Base-by-base conservation (phyloP, 2,888 invertebrate species). In the Euplexia lucipara region DNA sequence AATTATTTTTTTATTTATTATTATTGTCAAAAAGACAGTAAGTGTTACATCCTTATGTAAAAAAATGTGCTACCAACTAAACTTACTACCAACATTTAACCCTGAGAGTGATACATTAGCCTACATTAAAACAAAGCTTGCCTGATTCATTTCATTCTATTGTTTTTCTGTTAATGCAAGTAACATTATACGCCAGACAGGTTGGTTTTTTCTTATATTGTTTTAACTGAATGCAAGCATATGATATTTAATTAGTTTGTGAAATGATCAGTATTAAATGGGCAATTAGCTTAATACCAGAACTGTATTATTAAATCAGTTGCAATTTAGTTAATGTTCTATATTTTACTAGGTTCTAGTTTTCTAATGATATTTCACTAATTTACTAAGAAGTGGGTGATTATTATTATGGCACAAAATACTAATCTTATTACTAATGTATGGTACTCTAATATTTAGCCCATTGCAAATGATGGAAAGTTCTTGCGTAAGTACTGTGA, bases 91-190 rank as follows among this genome's bases (percentile, higher is more conserved):
- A 64, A 68, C 37, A 35, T 41, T 20, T 44, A 62, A 65, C 57
- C 70, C 62, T 69, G 65, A 60, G 52, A 62, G 32, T 60, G 52
- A 67, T 57, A 62, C 62, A 65, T 77, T 77, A 70, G 45, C 73
- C 73, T 49, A 73, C 49, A 73, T 65, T 53, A 54, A 39, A 74
- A 76, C 78, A 76, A 76, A 61, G 77, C 61, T 41, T 47, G 41
- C 30, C 52, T 41, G 37, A 69, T 49, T 64, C 12, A 69, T 68
- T 68, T 60, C 45, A 72, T 72, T 60, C 57, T 42, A 71, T 76
- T 76, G 75, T 75, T 39, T 42, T 58, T 69, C 47, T 53, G 44
- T 56, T 52, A 45, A 63, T 59, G 30, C 59, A 60, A 35, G 59
- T 60, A 66, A 67, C 37, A 44, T 54, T 22, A 62, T 75, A 64